Percentiles rank a stretch among this genome's conserved stretches.
Conservation (phyloP, 1,140 invertebrate genomes). For the Colletes gigas region DNA sequence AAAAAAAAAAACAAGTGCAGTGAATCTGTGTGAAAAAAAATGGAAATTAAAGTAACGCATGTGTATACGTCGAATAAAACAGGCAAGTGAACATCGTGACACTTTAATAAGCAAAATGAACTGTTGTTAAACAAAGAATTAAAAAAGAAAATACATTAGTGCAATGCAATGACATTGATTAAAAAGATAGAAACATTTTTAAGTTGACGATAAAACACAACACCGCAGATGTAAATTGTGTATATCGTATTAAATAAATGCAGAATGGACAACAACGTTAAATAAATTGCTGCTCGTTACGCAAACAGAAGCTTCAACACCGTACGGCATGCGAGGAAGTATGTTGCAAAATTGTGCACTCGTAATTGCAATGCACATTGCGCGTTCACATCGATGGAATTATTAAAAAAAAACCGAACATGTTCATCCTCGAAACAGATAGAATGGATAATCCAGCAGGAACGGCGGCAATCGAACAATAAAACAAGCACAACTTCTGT, state of each 20-base stretch:
- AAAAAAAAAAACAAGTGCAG: constrained; percentile 47
- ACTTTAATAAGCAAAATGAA: constrained; percentile 28
- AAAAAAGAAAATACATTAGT: background rate
- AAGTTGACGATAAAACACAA: constrained; percentile 44
- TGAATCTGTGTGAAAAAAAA: constrained; percentile 49
- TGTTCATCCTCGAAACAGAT: background rate
- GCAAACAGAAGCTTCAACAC: constrained; percentile 27
- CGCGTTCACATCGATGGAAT: constrained; percentile 21
- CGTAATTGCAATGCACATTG: constrained; percentile 36
- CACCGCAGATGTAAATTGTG: constrained; percentile 69
- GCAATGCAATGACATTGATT: constrained; percentile 33
- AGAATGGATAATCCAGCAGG: constrained; percentile 10
- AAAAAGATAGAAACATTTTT: constrained; percentile 2
- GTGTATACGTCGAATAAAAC: constrained; percentile 54
- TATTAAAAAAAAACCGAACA: constrained; percentile 13
- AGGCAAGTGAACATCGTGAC: constrained; percentile 36
- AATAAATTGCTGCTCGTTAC: constrained; percentile 31
- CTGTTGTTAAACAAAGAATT: constrained; percentile 46
- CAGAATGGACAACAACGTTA: constrained; percentile 26
- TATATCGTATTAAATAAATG: constrained; percentile 61
- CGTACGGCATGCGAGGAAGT: constrained; percentile 13
- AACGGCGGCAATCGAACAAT: constrained; percentile 21
- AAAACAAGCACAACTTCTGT: constrained; percentile 31
- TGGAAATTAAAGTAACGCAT: constrained; percentile 27
- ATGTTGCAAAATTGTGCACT: constrained; percentile 38